Evolutionary conservation across 1,140 invertebrate species (phyloP).

Genomic region (Coboldia fuscipes): DNA sequence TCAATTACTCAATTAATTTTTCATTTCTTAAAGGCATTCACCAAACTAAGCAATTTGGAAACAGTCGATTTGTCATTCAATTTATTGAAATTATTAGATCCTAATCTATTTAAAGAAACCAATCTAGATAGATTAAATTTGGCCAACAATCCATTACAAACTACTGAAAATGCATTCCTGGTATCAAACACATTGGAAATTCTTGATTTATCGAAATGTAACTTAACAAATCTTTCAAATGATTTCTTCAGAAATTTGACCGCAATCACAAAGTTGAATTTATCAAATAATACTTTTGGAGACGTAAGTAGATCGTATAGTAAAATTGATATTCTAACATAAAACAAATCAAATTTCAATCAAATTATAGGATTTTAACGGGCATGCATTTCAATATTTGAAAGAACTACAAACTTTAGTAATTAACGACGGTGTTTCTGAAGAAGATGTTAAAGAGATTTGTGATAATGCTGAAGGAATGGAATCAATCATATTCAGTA

Average conservation of each 20-base stretch:
- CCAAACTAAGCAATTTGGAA: slow-evolving; percentile 7
- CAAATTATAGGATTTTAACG: slow-evolving; percentile 18
- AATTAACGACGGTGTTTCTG: slow-evolving; percentile 14
- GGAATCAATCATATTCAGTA: slow-evolving; percentile 15
- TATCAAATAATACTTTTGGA: slow-evolving; percentile 22
- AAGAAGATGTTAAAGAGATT: slow-evolving; percentile 12
- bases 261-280: slow-evolving; percentile 18
- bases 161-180: slow-evolving; percentile 15
- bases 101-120: slow-evolving; percentile 24
- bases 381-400: slow-evolving; percentile 15
- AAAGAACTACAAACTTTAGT: slow-evolving; percentile 15
- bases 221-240: slow-evolving; percentile 14
- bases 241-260: slow-evolving; percentile 23
- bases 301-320: slow-evolving; percentile 7
- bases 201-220: slow-evolving; percentile 16
- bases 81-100: slow-evolving; percentile 23
- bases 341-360: background rate
- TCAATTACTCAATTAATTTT: background rate
- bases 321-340: background rate
- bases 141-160: slow-evolving; percentile 24
- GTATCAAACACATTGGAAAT: slow-evolving; percentile 13
- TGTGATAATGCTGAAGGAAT: slow-evolving; percentile 15
- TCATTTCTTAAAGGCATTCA: slow-evolving; percentile 9
- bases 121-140: slow-evolving; percentile 24
- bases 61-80: slow-evolving; percentile 26